Evolutionary conservation across 2,797 vertebrate species (phyloP), one percentile per base, ranked within the genome.

Genomic region (Acipenser ruthenus): DNA sequence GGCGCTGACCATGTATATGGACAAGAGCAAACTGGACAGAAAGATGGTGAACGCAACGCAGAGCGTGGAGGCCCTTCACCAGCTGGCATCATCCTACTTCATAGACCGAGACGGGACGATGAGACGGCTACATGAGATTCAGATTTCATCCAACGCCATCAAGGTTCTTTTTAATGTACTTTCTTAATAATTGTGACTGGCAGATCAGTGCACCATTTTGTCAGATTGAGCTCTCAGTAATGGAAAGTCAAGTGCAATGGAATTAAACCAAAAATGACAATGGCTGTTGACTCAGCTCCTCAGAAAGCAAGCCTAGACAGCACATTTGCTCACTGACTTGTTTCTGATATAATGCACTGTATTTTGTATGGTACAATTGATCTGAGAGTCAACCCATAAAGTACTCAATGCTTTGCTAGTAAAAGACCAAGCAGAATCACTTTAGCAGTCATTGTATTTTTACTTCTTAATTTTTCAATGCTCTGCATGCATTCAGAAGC

Each of bases 1-100:
- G 79, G 95, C 97, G 10, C 85, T 99, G 86, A 99, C 97, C 65
- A 98, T 99, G 96, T 99, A 95, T 75, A 93, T 99, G 94, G 96
- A 97, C 79, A 98, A 96, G 85, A 96, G 89, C 79, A 95, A 91
- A 81, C 90, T 99, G 0, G 95, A 99, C 87, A 88, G 94, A 66
- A 96, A 95, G 88, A 90, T 95, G 67, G 91, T 85, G 72, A 99
- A 97, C 0, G 89, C 92, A 55, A 95, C 93, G n/a, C 95, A 98
- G 79, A 97, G 94, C 2, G 94, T 98, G 8, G 96, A 99, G 76
- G 94, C 96, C 6, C 88, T 99, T 69, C 95, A 99, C 87, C 97
- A 99, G 82, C 91, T 99, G 18, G 96, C 97, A 18, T 98, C 97
- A 4, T 98, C 97, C 68, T 99, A 99, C 86, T 99, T 99, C 76